phyloP scores from a whole-genome alignment of 1,140 invertebrate species.

The Lepidurus packardi region DNA sequence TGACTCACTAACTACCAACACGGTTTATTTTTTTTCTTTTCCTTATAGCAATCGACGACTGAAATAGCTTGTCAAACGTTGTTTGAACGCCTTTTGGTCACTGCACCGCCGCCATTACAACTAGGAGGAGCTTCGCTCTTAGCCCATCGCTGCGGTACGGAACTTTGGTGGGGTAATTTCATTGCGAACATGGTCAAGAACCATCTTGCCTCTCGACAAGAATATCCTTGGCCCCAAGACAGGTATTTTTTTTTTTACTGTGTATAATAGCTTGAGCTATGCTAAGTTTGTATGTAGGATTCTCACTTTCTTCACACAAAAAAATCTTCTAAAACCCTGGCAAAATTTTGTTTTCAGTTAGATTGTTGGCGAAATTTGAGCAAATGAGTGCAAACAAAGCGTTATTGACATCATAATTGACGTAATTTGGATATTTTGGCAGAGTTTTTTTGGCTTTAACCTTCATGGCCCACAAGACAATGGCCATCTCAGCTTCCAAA shows the following conservation, averaged over 20 bases:
- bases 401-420: background rate
- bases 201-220: conserved; percentile 65
- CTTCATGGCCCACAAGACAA: conserved; percentile 75
- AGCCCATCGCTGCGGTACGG: conserved; percentile 67
- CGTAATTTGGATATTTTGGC: conserved; percentile 40
- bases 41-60: conserved; percentile 53
- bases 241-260: conserved; percentile 51
- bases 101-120: conserved; percentile 58
- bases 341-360: too few species aligned
- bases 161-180: conserved; percentile 83
- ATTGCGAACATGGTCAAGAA: conserved; percentile 69
- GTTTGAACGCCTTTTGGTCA: conserved; percentile 62
- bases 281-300: too few species aligned
- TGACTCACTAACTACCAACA: too few species aligned
- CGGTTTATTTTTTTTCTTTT: conserved; percentile 41
- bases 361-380: too few species aligned
- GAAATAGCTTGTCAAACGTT: conserved; percentile 58
- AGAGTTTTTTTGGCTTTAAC: conserved; percentile 81
- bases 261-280: background rate
- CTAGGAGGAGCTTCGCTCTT: conserved; percentile 67
- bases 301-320: too few species aligned
- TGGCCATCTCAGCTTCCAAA: conserved; percentile 43
- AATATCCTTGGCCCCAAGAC: conserved; percentile 76
- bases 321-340: too few species aligned
- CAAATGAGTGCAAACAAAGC: too few species aligned